Base-by-base conservation (phyloP, 2,888 invertebrate genomes). In the Ectemnius cavifrons region DNA sequence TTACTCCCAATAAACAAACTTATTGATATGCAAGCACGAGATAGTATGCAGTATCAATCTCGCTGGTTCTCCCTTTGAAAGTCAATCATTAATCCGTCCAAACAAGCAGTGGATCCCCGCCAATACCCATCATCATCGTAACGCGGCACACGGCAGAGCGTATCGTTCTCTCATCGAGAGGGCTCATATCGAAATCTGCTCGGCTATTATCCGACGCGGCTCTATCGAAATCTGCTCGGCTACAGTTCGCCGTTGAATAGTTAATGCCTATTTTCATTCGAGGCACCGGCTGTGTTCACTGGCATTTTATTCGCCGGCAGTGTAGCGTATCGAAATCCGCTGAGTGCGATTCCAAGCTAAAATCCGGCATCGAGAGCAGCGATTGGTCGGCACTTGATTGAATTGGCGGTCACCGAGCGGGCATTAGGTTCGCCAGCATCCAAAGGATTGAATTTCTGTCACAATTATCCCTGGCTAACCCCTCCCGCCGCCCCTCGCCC, bases 381-480 rank as follows among this genome's bases (percentile, higher is more conserved):
- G 75, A 85, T 85, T 86, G 85, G 86, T 80, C 79, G 83, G 80
- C 67, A 74, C 81, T 85, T 85, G 85, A 88, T 86, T 86, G 86
- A 86, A 85, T 86, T 83, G 84, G 82, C 84, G 86, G 85, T 85
- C 86, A 82, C 77, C 75, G 75, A 11, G 49, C 67, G 75, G 85
- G 88, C 82, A 86, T 87, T 85, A 86, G 83, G 81, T 85, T 8
- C 37, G 11, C 78, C 79, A 70, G 74, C 82, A 79, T 84, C 81
- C 84, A 84, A 84, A 86, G 84, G 87, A 86, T 86, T 80, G 75
- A 83, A 84, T 82, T 81, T 84, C 81, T 82, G 83, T 87, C 84
- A 84, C 87, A 85, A 88, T 88, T 86, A 87, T 83, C 37, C 37
- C 37, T 82, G 79, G 82, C 81, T 63, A 71, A 47, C 4, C 46